Conservation (phyloP, 2,888 invertebrate genomes). For the Plagodis dolabraria region DNA sequence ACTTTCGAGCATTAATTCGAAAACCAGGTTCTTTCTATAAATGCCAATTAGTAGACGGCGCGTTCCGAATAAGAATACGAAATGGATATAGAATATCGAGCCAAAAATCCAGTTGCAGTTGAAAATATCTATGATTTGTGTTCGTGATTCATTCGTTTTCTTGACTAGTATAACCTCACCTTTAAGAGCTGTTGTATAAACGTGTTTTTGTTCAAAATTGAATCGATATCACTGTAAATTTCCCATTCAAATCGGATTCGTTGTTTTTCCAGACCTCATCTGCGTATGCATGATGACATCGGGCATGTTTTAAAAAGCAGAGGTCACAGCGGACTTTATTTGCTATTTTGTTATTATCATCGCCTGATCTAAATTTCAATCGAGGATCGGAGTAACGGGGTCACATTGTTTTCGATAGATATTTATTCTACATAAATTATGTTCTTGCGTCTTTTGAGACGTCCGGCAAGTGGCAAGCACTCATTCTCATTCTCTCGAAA, state of each 20-base stretch:
- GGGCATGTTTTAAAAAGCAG: constrained; percentile 61
- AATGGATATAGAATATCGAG: constrained; percentile 2
- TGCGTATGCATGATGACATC: constrained; percentile 72
- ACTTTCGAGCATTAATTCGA: constrained; percentile 8
- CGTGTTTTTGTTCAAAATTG: constrained; percentile 64
- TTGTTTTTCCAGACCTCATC: constrained; percentile 73
- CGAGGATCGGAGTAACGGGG: constrained; percentile 75
- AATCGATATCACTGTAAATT: constrained; percentile 71
- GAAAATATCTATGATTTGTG: background rate
- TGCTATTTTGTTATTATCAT: constrained; percentile 69
- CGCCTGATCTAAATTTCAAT: constrained; percentile 78
- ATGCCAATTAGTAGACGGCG: constrained; percentile 1
- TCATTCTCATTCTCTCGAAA: constrained; percentile 19
- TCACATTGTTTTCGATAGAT: constrained; percentile 71
- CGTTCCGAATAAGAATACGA: background rate
- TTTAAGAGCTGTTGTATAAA: constrained; percentile 47
- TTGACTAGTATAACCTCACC: constrained; percentile 39
- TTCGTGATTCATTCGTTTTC: background rate
- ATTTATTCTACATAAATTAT: constrained; percentile 63
- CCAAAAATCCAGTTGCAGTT: background rate
- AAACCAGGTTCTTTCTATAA: constrained; percentile 8
- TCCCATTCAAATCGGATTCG: constrained; percentile 75
- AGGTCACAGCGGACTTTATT: constrained; percentile 65
- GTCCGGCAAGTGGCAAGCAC: constrained; percentile 50
- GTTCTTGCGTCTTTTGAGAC: constrained; percentile 38